Base-by-base conservation (phyloP, 2,113 vertebrate species). In the Colossoma macropomum region DNA sequence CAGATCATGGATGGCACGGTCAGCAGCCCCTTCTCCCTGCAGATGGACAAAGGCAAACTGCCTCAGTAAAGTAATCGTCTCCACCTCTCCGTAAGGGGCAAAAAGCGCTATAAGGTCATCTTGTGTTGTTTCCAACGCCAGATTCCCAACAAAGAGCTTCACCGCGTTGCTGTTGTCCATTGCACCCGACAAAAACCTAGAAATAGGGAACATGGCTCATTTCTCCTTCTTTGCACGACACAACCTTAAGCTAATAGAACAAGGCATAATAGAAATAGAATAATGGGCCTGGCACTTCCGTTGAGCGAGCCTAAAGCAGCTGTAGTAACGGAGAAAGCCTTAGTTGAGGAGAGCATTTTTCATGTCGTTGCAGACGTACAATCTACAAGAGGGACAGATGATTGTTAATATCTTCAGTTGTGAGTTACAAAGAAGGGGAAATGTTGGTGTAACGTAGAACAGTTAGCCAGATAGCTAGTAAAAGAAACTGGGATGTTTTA, bases 11-110 rank as follows among this genome's bases (percentile, higher is more conserved):
- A 98, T 97, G 87, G 97, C 97, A 86, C 95, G 95, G 78, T 90
- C 75, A 63, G 97, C 96, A 66, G 96, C 94, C 32, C 95, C 96
- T 48, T 95, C 94, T 80, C 96, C 96, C 80, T 94, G 96, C 90
- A 98, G 92, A 89, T 97, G 96, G 70, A 98, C 96, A 90, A 98
- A 99, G 32, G 97, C 97, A 90, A 97, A 98, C 88, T 98, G 97
- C 89, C 97, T 95, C 91, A 97, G 96, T 85, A 98, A 92, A 73
- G 96, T 97, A 91, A 97, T 96, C 71, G 95, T 96, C 88, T 96
- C 94, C 91, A 98, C 96, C 70, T 96, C 94, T 85, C 97, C 97
- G 52, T 95, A 91, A 45, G 96, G 95, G 79, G 93, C 82, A 89
- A 98, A 99, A 1, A 98, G 92, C n/a, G 96, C 95, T 66, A 84